Evolutionary conservation across 2,888 invertebrate species (phyloP), one percentile per base, ranked within the genome.

Genomic region (Agonum fuliginosum): DNA sequence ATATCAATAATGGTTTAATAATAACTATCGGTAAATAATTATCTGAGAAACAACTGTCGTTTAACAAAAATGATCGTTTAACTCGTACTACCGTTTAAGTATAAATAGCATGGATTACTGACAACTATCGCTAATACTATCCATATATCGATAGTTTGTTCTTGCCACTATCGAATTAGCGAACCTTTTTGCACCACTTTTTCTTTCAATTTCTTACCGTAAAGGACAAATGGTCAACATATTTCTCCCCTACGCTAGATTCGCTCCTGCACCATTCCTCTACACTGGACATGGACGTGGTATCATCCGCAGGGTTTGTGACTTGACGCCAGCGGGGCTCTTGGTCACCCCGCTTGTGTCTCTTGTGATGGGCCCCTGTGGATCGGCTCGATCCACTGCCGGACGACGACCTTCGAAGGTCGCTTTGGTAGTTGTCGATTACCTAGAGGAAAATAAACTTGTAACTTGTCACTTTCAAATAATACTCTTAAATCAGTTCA

Each of bases 341-440:
- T 76, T 85, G 84, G 1, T 86, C 85, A 79, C 84, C 85, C 79
- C 86, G 86, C 79, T 83, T 84, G 17, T 83, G 83, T 48, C 79
- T 65, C 12, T 83, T 87, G 84, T 74, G n/a, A n/a, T n/a, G 85
- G 81, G 79, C 82, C 80, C 80, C 81, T 34, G 83, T 83, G 65
- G 86, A 84, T 58, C 83, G 80, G 80, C 85, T 86, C 14, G 83
- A 84, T 12, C 82, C 80, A 78, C 86, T 85, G n/a, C 83, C 80
- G 5, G 84, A 84, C 3, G 85, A 84, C 14, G 84, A 81, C 78
- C 86, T 89, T 14, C 88, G 88, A 79, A 87, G 87, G 83, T 90
- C 90, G 71, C 89, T 89, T 86, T 92, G 92, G 83, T 90, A 91
- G 80, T 89, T 89, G 83, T 91, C 91, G 81, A 93, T 91, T 17